phyloP scores from a whole-genome alignment of 1,140 invertebrate species.

The Colletes gigas region DNA sequence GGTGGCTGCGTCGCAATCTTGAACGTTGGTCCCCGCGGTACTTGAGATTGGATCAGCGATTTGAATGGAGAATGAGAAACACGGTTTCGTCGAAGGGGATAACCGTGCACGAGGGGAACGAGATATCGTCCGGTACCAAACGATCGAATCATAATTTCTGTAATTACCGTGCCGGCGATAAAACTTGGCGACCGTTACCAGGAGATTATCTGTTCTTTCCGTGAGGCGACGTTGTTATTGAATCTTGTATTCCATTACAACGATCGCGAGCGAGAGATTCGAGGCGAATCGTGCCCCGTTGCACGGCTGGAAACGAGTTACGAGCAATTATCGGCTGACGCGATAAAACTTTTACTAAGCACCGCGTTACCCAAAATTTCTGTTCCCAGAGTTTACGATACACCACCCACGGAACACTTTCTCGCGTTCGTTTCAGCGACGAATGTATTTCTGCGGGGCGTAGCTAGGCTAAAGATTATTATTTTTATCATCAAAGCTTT shows the following conservation, averaged over 20 bases:
- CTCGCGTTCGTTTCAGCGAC: conserved; percentile 11
- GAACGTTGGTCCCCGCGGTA: conserved; percentile 20
- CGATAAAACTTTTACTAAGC: conserved; percentile 29
- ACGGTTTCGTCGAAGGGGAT: not conserved
- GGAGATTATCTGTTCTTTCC: not conserved
- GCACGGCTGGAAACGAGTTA: conserved; percentile 12
- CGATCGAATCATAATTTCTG: conserved; percentile 40
- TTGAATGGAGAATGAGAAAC: conserved; percentile 32
- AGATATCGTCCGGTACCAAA: not conserved
- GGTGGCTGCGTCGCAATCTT: conserved; percentile 16
- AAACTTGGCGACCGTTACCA: not conserved
- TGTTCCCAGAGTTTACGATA: conserved; percentile 32
- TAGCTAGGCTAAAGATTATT: too few species aligned
- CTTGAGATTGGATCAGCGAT: conserved; percentile 53
- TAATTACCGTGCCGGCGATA: conserved; percentile 31
- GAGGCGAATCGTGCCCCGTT: not conserved
- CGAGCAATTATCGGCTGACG: conserved; percentile 23
- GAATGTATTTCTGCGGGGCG: too few species aligned
- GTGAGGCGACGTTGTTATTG: not conserved
- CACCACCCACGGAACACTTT: not conserved
- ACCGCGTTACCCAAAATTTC: conserved; percentile 28
- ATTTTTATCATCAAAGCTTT: too few species aligned
- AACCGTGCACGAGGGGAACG: not conserved
- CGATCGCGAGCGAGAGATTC: too few species aligned
- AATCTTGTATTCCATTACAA: conserved; percentile 8